These are phyloP conservation scores for Ischnus inquisitorius DNA, from an alignment of 2,888 invertebrate species.

Conservation along the genomic window DNA sequence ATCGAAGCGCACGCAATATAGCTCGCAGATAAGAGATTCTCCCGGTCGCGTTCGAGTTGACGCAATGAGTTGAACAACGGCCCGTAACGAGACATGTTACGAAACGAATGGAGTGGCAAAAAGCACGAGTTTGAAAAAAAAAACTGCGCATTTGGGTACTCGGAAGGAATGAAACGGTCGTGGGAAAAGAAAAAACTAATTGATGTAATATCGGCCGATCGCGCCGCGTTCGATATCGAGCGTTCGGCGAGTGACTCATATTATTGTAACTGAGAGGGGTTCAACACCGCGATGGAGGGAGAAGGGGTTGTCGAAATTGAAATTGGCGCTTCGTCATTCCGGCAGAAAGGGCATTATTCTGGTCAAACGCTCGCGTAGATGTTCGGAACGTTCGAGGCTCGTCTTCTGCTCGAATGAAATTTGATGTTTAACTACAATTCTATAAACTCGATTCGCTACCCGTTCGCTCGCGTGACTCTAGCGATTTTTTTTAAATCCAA, in stretches of 20 bases:
- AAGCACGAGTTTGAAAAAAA: not conserved
- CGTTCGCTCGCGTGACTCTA: slow-evolving; percentile 30
- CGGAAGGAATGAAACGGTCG: not conserved
- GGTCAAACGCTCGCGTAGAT: slow-evolving; percentile 29
- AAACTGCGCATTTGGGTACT: not conserved
- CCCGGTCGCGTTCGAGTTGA: not conserved
- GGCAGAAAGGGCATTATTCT: not conserved
- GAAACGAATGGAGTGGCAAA: slow-evolving; percentile 15
- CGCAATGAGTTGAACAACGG: slow-evolving; percentile 1
- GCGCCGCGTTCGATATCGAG: slow-evolving; percentile 7
- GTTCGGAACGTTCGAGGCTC: slow-evolving; percentile 22
- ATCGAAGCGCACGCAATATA: slow-evolving; percentile 9
- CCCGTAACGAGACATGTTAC: slow-evolving; percentile 6
- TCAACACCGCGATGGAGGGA: not conserved
- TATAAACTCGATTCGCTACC: slow-evolving; percentile 30
- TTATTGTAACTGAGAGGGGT: not conserved
- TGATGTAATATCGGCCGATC: not conserved
- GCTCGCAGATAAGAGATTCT: slow-evolving; percentile 9
- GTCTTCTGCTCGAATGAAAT: slow-evolving; percentile 61
- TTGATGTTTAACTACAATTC: slow-evolving; percentile 51
- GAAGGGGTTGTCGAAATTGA: slow-evolving; percentile 39
- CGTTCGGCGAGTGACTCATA: slow-evolving; percentile 29
- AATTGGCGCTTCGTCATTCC: slow-evolving; percentile 36
- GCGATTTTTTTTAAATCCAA: not conserved
- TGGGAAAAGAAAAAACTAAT: not conserved